Evolutionary conservation across 2,113 vertebrate genomes (phyloP), one percentile per base, ranked within the genome.

Genomic region (Dicrurus megarhynchus): DNA sequence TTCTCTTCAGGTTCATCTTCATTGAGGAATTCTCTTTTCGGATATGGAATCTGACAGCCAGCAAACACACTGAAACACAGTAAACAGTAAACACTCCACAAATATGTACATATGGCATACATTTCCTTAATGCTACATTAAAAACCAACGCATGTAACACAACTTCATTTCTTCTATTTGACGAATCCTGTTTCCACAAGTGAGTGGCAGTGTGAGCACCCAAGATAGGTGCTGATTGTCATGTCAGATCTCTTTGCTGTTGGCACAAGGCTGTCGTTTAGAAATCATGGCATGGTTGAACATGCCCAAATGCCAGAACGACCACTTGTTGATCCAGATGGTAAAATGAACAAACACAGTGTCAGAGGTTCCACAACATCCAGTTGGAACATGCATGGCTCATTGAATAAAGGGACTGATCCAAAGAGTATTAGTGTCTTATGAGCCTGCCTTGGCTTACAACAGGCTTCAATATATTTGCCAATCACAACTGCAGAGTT

Each of bases 1-100:
- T 99, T 99, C 97, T 99, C 99, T 97, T 99, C 99, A 5, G 99
- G 99, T 91, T 99, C 99, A 76, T 99, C 99, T 98, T 99, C 99
- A 65, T 99, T 99, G 41, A 99, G 98, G 97, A 99, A 99, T 97
- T 99, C 99, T 95, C 99, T 98, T 96, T 99, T 99, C 16, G 99
- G 99, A 93, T 99, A 99, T 4, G 99, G 99, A 97, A 99, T 99
- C 98, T 99, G 99, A 97, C 99, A 99, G 67, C 99, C 99, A 92
- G 99, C 99, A 97, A 99, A 99, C 70, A 99, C 99, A 98, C 99
- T 99, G 69, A 50, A 98, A 97, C 77, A 87, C 35, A 97, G 55
- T 20, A 67, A 92, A 89, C 15, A 88, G 82, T 33, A 86, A 83
- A 93, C 63, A 79, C 28, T 77, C 41, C 60, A 80, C 33, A 92